Conservation (phyloP, 1,140 invertebrate genomes). For the Heliconius congener region DNA sequence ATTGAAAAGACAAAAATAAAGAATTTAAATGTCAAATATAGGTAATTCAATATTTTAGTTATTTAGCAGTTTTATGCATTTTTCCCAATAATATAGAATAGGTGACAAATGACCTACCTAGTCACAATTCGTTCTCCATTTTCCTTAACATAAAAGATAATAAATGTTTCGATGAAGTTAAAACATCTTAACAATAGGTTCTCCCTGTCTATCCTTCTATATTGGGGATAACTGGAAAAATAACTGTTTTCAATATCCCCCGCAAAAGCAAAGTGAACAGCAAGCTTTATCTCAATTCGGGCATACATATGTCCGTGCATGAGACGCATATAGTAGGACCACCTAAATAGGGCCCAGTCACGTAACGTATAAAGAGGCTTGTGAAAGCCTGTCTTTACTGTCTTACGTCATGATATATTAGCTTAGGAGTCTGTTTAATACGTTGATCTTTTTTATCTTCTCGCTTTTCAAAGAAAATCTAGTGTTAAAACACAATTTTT, state of each 20-base stretch:
- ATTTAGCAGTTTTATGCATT: too few species aligned
- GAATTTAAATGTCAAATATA: too few species aligned
- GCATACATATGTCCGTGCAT: not conserved
- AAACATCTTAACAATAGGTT: too few species aligned
- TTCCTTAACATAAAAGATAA: too few species aligned
- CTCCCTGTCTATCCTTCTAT: too few species aligned
- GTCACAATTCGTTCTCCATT: too few species aligned
- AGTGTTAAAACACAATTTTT: not conserved
- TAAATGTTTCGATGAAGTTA: too few species aligned
- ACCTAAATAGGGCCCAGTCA: slow-evolving; percentile 4
- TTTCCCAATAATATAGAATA: too few species aligned
- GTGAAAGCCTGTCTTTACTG: slow-evolving; percentile 17
- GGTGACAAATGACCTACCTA: too few species aligned
- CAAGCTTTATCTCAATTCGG: not conserved
- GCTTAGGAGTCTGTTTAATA: not conserved
- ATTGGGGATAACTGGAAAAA: not conserved
- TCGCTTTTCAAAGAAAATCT: not conserved
- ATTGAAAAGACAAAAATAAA: too few species aligned
- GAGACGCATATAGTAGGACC: slow-evolving; percentile 6
- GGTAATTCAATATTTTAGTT: too few species aligned
- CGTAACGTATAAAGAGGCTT: slow-evolving; percentile 18
- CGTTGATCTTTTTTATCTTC: not conserved
- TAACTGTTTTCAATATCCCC: not conserved
- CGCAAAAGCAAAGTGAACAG: slow-evolving; percentile 5
- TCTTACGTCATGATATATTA: slow-evolving; percentile 1